Base-by-base conservation (phyloP, 2,888 invertebrate genomes). In the Furcula furcula region DNA sequence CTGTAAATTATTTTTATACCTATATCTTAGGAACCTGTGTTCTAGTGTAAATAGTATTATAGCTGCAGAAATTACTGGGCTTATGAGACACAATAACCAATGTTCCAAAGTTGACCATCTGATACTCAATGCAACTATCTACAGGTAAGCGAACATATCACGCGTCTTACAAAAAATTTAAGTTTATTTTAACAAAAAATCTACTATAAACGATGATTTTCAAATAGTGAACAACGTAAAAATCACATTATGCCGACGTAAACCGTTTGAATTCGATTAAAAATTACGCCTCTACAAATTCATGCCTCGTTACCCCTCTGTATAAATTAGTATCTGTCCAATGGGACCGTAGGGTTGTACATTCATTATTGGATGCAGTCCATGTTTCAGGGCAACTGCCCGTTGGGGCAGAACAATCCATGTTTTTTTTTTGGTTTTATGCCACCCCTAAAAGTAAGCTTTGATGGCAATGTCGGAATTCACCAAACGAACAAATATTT, bases 361-460 rank as follows among this genome's bases (percentile, higher is more conserved):
- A 69, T 73, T 74, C 65, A 69, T 73, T 72, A 55, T 45, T 47
- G 59, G 60, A 59, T 67, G 66, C 63, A 65, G 57, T 56, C 56
- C 57, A 60, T 63, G 55, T 55, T 55, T 26, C 26, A 26, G 10
- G 9, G 26, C 14, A 18, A 31, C 45, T 40, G 50, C 43, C 44
- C 55, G 36, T 36, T 38, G 46, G 46, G 63, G 52, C 42, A 45
- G 54, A 37, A 46, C 56, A 54, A 45, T 59, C 54, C 52, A 47
- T 47, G 48, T 52, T 62, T 53, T 55, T 54, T 48, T 40, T 66
- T 68, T n/a, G n/a, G n/a, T n/a, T 74, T 74, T 67, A 39, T 53
- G 36, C 42, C 34, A 45, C 46, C 46, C 56, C 26, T 59, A 63
- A 72, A 71, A 60, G 46, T 48, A 57, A 55, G 42, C 57, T 61